phyloP scores from a whole-genome alignment of 2,888 invertebrate genomes.

The Leptopilina drosophilae region DNA sequence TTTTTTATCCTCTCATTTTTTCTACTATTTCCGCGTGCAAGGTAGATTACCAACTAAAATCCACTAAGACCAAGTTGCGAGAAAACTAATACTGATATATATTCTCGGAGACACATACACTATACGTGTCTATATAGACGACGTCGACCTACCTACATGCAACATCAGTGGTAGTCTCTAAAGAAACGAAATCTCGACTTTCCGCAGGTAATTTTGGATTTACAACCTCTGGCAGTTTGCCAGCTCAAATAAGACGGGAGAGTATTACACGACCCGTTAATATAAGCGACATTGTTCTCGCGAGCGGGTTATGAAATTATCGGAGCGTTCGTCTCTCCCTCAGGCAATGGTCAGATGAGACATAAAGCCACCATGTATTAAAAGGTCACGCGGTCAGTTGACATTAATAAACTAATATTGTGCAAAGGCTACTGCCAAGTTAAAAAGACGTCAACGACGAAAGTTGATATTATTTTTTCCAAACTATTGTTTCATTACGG shows the following conservation, averaged over 20 bases:
- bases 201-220: constrained; percentile 67
- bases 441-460: background rate
- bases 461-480: no score
- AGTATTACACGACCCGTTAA: constrained; percentile 56
- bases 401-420: background rate
- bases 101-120: background rate
- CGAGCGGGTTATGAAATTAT: constrained; percentile 56
- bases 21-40: background rate
- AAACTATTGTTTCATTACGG: no score
- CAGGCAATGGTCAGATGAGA: constrained; percentile 46
- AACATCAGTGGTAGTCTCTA: background rate
- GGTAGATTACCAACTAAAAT: constrained; percentile 21
- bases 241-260: constrained; percentile 62
- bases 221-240: constrained; percentile 65
- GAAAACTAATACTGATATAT: constrained; percentile 7
- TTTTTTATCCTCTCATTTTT: constrained; percentile 1
- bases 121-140: background rate
- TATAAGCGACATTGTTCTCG: constrained; percentile 58
- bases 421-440: background rate
- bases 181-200: constrained; percentile 59
- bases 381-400: constrained; percentile 39
- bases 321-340: constrained; percentile 52
- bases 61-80: background rate
- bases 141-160: constrained; percentile 2
- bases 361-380: constrained; percentile 42